A percentile compares a stretch with the other conserved stretches of the same genome.
phyloP scores from a whole-genome alignment of 2,113 vertebrate species.

The Rhabdornis inornatus region DNA sequence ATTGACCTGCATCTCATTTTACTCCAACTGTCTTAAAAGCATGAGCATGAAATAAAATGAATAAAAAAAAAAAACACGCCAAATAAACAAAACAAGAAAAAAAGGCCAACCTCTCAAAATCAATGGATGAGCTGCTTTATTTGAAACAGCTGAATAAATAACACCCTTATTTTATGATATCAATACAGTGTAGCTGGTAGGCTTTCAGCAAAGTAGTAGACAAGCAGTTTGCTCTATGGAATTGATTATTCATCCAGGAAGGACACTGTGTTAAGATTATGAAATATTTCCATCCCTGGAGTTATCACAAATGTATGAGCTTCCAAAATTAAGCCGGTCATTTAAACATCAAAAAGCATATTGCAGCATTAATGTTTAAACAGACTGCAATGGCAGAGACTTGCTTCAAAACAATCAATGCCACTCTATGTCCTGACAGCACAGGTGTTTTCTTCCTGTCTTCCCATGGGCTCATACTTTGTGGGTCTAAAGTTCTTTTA shows the following conservation, averaged over 20 bases:
- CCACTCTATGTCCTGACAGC: neutral
- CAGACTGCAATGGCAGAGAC: neutral
- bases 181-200: neutral
- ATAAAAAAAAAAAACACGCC: no score
- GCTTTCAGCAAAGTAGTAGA: neutral
- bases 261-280: neutral
- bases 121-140: constrained; percentile 1
- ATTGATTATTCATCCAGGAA: constrained; percentile 38
- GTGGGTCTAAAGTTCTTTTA: neutral
- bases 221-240: constrained; percentile 9
- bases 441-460: neutral
- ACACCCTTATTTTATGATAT: neutral
- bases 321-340: constrained; percentile 26
- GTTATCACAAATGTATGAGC: constrained; percentile 32
- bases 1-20: constrained; percentile 7
- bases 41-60: neutral
- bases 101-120: constrained; percentile 11
- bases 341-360: constrained; percentile 31
- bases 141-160: constrained; percentile 13
- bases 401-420: constrained; percentile 7
- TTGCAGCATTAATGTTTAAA: constrained; percentile 35
- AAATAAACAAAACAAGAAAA: neutral
- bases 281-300: constrained; percentile 38
- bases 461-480: neutral
- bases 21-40: constrained; percentile 34